Evolutionary conservation across 23 tunicate species (phyloP).

Genomic region (Ascidia mentula): DNA sequence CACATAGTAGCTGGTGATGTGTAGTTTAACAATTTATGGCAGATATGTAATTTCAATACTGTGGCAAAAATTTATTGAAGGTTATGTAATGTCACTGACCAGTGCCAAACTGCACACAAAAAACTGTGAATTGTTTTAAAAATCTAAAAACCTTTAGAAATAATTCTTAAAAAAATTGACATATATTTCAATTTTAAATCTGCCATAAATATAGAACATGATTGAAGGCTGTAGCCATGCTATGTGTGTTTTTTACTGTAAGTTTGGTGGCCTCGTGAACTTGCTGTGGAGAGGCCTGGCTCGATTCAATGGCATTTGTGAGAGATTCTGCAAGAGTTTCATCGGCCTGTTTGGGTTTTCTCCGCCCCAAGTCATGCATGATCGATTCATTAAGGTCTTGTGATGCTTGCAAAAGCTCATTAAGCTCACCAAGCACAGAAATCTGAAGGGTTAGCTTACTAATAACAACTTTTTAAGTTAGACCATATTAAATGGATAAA

Average conservation of each 20-base stretch:
- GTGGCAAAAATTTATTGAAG: no score
- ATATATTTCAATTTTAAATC: no score
- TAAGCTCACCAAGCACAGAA: slow-evolving; percentile 76
- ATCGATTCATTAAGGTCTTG: slow-evolving; percentile 81
- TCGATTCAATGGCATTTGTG: slow-evolving; percentile 17
- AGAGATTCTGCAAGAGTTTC: slow-evolving; percentile 21
- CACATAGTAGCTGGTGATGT: no score
- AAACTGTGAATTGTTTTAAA: no score
- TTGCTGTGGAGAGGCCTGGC: slow-evolving; percentile 49
- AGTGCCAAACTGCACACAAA: no score
- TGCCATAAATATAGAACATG: background rate
- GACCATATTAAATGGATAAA: no score
- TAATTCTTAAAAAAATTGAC: no score
- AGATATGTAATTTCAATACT: no score
- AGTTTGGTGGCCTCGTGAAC: slow-evolving; percentile 63
- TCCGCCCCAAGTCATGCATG: background rate
- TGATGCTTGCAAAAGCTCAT: slow-evolving; percentile 77
- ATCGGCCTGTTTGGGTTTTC: background rate
- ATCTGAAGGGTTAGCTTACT: slow-evolving; percentile 50
- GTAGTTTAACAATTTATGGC: no score
- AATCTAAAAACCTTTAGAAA: no score
- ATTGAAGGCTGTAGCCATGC: background rate
- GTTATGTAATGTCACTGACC: no score
- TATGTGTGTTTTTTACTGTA: slow-evolving; percentile 31
- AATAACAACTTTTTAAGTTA: no score